Evolutionary conservation across 1,140 invertebrate genomes (phyloP), one percentile per base, ranked within the genome.

Genomic region (Drosophila subobscura): DNA sequence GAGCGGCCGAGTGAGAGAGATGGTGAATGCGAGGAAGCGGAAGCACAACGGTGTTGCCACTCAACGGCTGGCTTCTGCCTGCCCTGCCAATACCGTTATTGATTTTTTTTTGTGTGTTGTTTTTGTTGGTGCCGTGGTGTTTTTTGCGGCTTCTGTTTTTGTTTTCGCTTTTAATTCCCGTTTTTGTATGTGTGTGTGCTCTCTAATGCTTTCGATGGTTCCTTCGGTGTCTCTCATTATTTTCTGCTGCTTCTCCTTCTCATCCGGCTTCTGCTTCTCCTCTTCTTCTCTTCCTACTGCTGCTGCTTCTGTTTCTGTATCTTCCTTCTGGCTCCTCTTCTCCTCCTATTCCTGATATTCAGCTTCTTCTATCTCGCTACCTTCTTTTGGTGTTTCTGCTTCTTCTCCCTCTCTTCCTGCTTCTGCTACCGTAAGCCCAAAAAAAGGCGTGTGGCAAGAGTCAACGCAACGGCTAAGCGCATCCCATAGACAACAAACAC

Each of bases 31-130:
- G 12, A 44, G 29, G 29, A 42, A 56, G 42, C 25, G 66, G 66
- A 70, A 53, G 41, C 8, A 29, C 20, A 37, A 46, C 29, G 33
- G 42, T 50, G 53, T 50, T 58, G 65, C 54, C 47, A 59, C 42
- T 70, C 52, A 41, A 47, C 41, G 47, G 50, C 37, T 42, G 47
- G 61, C 12, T 47, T 10, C 29, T 58, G 14, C 46, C 33, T 47
- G 57, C 33, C 40, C 59, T 75, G 72, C 54, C 72, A 66, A 74
- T 58, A 73, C 53, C 44, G 71, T 66, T 75, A 75, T 75, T 74
- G 72, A 75, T 75, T 75, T 75, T 75, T 59, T 51, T 33, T 47
- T 44, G 47, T 41, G 20, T 33, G 60, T 50, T 56, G 71, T 41
- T 56, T 20, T 27, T 71, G 14, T 44, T 41, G 64, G 49, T 41